Conservation (phyloP, 1,140 invertebrate genomes). For the Zaprionus nigranus region DNA sequence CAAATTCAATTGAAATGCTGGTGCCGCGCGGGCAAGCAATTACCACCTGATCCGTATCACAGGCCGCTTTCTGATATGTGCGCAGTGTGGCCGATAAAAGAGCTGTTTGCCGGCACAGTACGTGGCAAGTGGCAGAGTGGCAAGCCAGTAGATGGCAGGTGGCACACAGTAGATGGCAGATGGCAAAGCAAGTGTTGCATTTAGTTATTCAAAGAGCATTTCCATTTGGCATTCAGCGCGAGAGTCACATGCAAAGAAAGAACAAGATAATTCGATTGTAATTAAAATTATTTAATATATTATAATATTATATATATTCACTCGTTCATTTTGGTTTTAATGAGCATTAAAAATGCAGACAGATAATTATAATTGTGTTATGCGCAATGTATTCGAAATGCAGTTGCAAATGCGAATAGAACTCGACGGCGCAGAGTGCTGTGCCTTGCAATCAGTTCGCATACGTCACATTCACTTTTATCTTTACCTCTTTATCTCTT, state of each 20-base stretch:
- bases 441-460: not conserved
- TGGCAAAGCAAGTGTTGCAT: not conserved
- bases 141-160: constrained; percentile 4
- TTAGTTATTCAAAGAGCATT: not conserved
- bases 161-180: not conserved
- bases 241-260: constrained; percentile 2
- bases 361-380: not conserved
- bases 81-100: constrained; percentile 93
- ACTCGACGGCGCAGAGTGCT: not conserved
- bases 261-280: constrained; percentile 5
- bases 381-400: not conserved
- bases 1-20: constrained; percentile 93
- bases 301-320: not conserved
- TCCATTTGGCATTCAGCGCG: not conserved
- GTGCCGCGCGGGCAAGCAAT: constrained; percentile 94
- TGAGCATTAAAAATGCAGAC: not conserved
- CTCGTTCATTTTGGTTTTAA: not conserved
- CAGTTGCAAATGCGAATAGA: not conserved
- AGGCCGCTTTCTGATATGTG: constrained; percentile 94
- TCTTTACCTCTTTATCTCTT: constrained; percentile 14
- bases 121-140: constrained; percentile 15
- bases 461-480: constrained; percentile 4
- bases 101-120: constrained; percentile 86
- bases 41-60: constrained; percentile 93
- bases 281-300: constrained; percentile 13